These are phyloP conservation scores for Blastobasis lacticolella DNA, from an alignment of 2,888 invertebrate genomes.

Conservation along the genomic window DNA sequence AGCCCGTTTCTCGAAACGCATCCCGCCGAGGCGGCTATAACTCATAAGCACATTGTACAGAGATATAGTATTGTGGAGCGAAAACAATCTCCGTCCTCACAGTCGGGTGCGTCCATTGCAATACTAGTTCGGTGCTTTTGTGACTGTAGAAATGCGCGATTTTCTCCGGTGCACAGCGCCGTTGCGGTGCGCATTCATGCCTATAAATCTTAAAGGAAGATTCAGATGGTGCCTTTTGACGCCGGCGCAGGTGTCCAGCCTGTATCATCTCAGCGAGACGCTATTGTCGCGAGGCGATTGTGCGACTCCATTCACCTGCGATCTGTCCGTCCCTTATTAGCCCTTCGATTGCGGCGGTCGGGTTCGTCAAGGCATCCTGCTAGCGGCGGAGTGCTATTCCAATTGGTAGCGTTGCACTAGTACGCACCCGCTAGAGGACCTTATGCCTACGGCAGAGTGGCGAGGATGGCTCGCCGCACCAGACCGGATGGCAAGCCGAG, in stretches of 20 bases:
- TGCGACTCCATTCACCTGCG: constrained; percentile 50
- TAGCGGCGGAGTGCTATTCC: constrained; percentile 5
- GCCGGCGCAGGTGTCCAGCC: constrained; percentile 50
- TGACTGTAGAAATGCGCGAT: constrained; percentile 27
- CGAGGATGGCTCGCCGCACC: not conserved
- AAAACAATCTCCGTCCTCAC: constrained; percentile 6
- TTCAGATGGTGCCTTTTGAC: constrained; percentile 15
- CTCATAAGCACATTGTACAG: constrained; percentile 16
- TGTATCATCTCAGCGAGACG: constrained; percentile 32
- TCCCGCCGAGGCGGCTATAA: constrained; percentile 24
- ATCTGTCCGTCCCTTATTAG: constrained; percentile 48
- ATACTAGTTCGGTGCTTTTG: constrained; percentile 24
- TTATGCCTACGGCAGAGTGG: not conserved
- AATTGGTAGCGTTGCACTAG: too few species aligned
- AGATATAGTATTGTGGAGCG: not conserved
- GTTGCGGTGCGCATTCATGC: constrained; percentile 28
- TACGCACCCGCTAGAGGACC: too few species aligned
- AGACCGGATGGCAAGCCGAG: constrained; percentile 67
- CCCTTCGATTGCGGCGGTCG: constrained; percentile 28
- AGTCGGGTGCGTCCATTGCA: constrained; percentile 3
- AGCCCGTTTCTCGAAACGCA: constrained; percentile 27
- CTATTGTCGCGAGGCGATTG: constrained; percentile 36
- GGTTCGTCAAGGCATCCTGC: constrained; percentile 32
- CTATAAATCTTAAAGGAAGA: constrained; percentile 48
- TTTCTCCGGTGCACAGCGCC: constrained; percentile 49